Evolutionary conservation across 2,797 vertebrate species (phyloP), one percentile per base, ranked within the genome.

Genomic region (Mustela erminea): DNA sequence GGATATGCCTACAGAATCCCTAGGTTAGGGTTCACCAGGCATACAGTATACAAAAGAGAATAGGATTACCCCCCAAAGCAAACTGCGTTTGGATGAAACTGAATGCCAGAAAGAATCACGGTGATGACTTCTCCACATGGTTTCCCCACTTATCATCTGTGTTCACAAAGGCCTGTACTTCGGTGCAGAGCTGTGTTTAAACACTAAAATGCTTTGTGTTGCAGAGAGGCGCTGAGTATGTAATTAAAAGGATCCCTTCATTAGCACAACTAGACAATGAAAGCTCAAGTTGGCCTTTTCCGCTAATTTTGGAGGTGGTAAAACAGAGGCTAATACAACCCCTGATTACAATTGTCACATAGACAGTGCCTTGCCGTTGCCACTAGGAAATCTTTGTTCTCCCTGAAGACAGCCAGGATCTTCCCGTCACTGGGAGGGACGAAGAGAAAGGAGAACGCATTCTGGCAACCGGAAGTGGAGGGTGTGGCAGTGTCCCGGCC

Each of bases 231-330:
- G 0, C 93, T 20, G 43, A 93, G 89, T 90, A 10, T 97, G 46
- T 98, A 98, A 98, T 98, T 98, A 98, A 92, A 87, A 95, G 94
- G 95, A 96, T 93, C 96, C 97, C 94, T 97, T 97, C 96, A 97
- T 98, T 98, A 98, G 87, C 91, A 81, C 84, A 97, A 72, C 90
- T 54, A 41, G 23, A 90, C 83, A 87, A 90, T 83, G 78, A 78
- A 86, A 95, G 91, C 97, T 90, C 54, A 23, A 96, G 94, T 96
- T 95, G 87, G 95, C 96, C 97, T 97, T 97, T 92, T 38, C 94
- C 72, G 90, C 97, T 98, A 93, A 96, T 97, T 97, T 90, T 95
- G 64, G 95, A 94, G 93, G 97, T 96, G 83, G 95, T 93, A 62
- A 97, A 96, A 92, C 64, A 60, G 96, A 81, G 66, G 95, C 97